Base-by-base conservation (phyloP, 2,888 invertebrate species). In the Trichopoda pennipes region DNA sequence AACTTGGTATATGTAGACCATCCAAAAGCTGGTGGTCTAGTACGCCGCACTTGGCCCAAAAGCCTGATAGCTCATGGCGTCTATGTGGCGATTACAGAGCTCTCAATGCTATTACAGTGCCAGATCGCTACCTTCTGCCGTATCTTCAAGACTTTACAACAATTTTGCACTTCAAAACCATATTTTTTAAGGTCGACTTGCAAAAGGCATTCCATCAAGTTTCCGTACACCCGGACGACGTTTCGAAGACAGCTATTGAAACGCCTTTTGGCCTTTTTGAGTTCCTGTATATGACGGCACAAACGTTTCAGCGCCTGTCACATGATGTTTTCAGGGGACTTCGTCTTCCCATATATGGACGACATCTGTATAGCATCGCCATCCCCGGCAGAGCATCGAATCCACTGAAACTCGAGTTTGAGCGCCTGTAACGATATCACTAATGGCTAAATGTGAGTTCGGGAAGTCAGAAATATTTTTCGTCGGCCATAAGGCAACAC, bases 11-110 rank as follows among this genome's bases (percentile, higher is more conserved):
- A 9, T 90, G 90, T 47, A 85, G 90, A 6, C 91, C 90, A 0
- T 91, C 91, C 0, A 87, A 86, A 3, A 90, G 90, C 61, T 83
- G 86, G 0, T 92, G 90, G 91, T 86, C 90, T 0, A 89, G 88
- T 49, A 91, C 90, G 0, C 85, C 92, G 0, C 87, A 89, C 72
- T 70, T 90, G 83, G 88, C 85, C 0, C 70, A n/a, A 84, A 88
- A 84, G 17, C 21, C 44, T 6, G 63, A 64, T 38, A 63, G 72
- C 4, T 64, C 76, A 3, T 81, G 81, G 68, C 23, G 76, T 12
- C 74, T 76, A 9, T 77, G 77, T 8, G 87, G 88, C 0, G 76
- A 80, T 44, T 81, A 76, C 21, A 58, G 77, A 12, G 56, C 73
- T 2, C 53, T 83, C 6, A 80, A 77, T 28, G 47, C 81, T 1